Percentiles rank a stretch among this genome's conserved stretches.
These are phyloP conservation scores for Zosterops japonicus DNA, from an alignment of 2,113 vertebrate species.

Conservation along the genomic window DNA sequence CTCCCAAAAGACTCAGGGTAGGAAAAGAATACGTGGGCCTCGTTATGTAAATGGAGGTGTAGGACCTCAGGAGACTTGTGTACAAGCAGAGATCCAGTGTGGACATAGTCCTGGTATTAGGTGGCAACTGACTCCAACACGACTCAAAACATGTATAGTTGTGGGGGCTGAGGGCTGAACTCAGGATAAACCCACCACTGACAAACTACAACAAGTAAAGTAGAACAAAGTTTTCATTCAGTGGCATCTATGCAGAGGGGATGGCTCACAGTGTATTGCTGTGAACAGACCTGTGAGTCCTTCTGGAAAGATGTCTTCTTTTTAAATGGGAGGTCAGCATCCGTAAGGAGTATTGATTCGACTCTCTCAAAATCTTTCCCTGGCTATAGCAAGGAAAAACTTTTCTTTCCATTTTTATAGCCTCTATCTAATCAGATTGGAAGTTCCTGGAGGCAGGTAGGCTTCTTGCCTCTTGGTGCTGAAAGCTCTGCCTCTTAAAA, in stretches of 20 bases:
- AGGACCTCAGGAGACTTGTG: background rate
- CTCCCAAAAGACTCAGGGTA: background rate
- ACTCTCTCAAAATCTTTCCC: background rate
- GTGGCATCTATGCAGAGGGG: background rate
- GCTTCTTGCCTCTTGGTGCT: background rate
- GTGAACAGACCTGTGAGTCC: rapidly evolving
- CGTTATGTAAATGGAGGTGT: rapidly evolving
- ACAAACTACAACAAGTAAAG: background rate
- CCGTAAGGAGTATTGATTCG: background rate
- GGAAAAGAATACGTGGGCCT: rapidly evolving
- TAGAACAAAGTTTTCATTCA: background rate
- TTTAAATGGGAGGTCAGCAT: background rate
- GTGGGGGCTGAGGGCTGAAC: background rate
- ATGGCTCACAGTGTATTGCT: background rate
- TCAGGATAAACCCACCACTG: background rate
- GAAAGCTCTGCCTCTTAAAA: background rate
- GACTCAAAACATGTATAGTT: rapidly evolving
- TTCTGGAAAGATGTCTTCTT: background rate
- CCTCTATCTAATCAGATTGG: background rate
- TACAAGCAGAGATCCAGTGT: background rate
- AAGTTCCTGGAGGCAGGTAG: background rate
- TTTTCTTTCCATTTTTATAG: background rate
- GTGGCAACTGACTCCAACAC: rapidly evolving
- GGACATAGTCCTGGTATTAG: background rate
- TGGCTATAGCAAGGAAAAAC: background rate